phyloP scores from a whole-genome alignment of 92 coral and sea anemone species.

The Diadumene lineata region DNA sequence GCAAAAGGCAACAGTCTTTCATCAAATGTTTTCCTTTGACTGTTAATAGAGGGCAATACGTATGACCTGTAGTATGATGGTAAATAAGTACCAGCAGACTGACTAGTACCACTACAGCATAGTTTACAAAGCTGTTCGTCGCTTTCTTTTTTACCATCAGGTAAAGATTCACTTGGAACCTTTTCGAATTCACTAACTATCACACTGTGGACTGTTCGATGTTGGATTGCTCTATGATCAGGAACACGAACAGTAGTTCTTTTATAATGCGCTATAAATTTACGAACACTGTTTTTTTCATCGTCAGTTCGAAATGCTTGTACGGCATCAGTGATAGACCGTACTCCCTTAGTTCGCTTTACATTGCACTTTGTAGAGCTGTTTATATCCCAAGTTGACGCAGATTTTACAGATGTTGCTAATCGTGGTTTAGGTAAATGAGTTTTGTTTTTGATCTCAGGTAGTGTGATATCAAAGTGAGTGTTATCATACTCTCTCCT shows the following conservation, averaged over 20 bases:
- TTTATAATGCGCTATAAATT: slow-evolving; percentile 42
- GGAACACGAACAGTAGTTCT: slow-evolving; percentile 17
- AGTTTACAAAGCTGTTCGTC: background rate
- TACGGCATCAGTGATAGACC: slow-evolving; percentile 47
- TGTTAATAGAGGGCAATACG: slow-evolving; percentile 32
- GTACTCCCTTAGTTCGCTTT: slow-evolving; percentile 23
- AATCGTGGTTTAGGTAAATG: background rate
- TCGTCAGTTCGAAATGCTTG: slow-evolving; percentile 46
- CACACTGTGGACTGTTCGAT: background rate
- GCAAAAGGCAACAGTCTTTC: slow-evolving; percentile 61
- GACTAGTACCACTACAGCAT: background rate
- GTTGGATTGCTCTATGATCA: background rate
- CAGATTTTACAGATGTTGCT: background rate
- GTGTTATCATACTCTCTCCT: slow-evolving; percentile 72
- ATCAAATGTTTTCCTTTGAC: slow-evolving; percentile 60
- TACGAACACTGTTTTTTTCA: slow-evolving; percentile 37
- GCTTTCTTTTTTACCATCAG: background rate
- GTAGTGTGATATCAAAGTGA: slow-evolving; percentile 32
- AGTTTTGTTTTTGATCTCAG: slow-evolving; percentile 12
- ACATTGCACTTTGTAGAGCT: slow-evolving; percentile 2
- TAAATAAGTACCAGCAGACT: too few species aligned
- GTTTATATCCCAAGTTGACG: background rate
- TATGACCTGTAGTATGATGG: background rate
- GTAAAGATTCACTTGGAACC: background rate
- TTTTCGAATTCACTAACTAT: slow-evolving; percentile 4